These are phyloP conservation scores for Nycticryphes semicollaris DNA, from an alignment of 2,113 vertebrate genomes.

Conservation along the genomic window DNA sequence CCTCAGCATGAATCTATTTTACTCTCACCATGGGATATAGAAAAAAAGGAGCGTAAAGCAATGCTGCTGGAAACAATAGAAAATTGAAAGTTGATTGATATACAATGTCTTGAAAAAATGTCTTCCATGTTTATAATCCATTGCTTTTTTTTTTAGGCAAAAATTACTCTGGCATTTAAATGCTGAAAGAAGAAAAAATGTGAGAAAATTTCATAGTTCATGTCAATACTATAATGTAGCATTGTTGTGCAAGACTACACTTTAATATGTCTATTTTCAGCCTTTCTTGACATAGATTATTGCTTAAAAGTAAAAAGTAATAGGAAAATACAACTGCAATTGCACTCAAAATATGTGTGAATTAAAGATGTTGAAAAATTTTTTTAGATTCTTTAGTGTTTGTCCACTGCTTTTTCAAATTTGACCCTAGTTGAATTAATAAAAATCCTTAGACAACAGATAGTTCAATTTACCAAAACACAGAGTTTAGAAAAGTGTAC, in stretches of 20 bases:
- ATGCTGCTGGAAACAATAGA: neutral
- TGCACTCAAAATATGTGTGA: neutral
- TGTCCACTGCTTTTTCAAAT: neutral
- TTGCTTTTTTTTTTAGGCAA: neutral
- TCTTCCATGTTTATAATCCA: neutral
- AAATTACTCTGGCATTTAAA: neutral
- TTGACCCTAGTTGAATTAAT: neutral
- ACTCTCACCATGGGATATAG: neutral
- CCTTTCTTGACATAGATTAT: neutral
- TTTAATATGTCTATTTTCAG: neutral
- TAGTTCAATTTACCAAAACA: neutral
- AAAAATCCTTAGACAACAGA: neutral
- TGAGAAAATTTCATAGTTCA: neutral
- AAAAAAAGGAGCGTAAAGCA: neutral
- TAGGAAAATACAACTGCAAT: neutral
- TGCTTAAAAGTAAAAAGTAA: neutral
- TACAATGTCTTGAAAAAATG: neutral
- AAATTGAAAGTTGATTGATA: neutral
- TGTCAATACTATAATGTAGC: neutral
- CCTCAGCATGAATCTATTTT: neutral
- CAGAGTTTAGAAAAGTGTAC: neutral
- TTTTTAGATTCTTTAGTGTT: neutral
- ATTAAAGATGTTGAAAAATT: neutral
- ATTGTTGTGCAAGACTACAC: neutral
- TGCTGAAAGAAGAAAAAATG: neutral